Percentiles rank a stretch among this genome's conserved stretches.
These are phyloP conservation scores for Axea sp. DNA, from an alignment of 2,888 invertebrate species.

Conservation along the genomic window DNA sequence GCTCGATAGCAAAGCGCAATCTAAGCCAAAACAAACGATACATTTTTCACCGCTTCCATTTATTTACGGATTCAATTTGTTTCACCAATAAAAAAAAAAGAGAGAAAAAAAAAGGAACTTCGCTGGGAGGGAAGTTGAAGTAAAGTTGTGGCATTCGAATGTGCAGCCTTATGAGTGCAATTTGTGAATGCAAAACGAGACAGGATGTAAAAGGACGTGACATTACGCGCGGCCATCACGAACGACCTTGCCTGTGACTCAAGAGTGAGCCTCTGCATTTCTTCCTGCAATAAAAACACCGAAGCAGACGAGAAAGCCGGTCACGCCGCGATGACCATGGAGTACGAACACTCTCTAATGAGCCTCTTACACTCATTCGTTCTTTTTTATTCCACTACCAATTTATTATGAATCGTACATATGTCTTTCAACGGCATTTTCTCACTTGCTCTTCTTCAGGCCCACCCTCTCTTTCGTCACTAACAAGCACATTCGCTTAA, in stretches of 20 bases:
- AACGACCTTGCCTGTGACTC: conserved; percentile 76
- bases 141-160: conserved; percentile 16
- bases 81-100: too few species aligned
- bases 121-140: too few species aligned
- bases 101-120: too few species aligned
- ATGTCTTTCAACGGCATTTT: conserved; percentile 52
- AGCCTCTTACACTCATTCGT: conserved; percentile 74
- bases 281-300: conserved; percentile 75
- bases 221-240: conserved; percentile 66
- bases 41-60: too few species aligned
- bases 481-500: conserved; percentile 21
- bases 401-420: conserved; percentile 67
- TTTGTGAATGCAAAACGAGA: conserved; percentile 42
- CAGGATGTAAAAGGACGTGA: conserved; percentile 61
- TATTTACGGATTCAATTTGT: too few species aligned
- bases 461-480: conserved; percentile 10
- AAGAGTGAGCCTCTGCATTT: conserved; percentile 71
- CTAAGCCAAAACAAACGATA: too few species aligned
- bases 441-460: conserved; percentile 30
- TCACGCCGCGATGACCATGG: conserved; percentile 78
- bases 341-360: conserved; percentile 79
- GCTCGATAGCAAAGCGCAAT: too few species aligned
- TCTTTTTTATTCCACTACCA: conserved; percentile 70
- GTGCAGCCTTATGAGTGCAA: conserved; percentile 17
- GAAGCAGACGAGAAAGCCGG: conserved; percentile 78